These are phyloP conservation scores for Mimas tiliae DNA, from an alignment of 2,888 invertebrate genomes.

Conservation along the genomic window DNA sequence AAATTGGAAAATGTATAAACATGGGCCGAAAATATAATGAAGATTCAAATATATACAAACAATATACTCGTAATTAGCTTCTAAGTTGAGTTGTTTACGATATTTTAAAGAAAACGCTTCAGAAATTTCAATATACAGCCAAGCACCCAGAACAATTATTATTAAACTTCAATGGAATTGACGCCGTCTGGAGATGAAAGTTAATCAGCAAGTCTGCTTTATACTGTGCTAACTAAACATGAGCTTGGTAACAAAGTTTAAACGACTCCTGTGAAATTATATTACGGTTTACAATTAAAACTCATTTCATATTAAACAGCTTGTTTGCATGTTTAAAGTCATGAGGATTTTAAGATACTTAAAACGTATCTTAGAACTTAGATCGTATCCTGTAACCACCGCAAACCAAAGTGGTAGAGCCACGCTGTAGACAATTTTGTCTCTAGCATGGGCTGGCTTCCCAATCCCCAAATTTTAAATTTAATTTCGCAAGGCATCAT, in stretches of 20 bases:
- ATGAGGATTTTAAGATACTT: background rate
- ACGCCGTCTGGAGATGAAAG: constrained; percentile 19
- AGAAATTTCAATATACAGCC: background rate
- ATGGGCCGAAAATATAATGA: too few species aligned
- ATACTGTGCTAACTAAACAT: background rate
- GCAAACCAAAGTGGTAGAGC: too few species aligned
- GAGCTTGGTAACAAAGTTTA: background rate
- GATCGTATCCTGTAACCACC: too few species aligned
- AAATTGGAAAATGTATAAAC: too few species aligned
- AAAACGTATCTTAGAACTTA: too few species aligned
- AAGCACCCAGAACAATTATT: too few species aligned
- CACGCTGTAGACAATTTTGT: too few species aligned
- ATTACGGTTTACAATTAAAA: background rate
- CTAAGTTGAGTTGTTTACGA: background rate
- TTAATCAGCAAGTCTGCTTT: constrained; percentile 4
- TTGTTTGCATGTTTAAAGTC: constrained; percentile 1
- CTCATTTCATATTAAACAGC: constrained; percentile 12
- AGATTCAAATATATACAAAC: too few species aligned
- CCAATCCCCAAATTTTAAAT: too few species aligned
- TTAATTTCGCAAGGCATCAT: too few species aligned
- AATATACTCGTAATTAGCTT: too few species aligned
- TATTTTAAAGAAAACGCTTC: background rate
- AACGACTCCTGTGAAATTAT: constrained; percentile 8
- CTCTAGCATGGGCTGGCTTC: too few species aligned
- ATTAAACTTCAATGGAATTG: constrained; percentile 12